Evolutionary conservation across 2,797 vertebrate species (phyloP), one percentile per base, ranked within the genome.

Genomic region (Astyanax mexicanus): DNA sequence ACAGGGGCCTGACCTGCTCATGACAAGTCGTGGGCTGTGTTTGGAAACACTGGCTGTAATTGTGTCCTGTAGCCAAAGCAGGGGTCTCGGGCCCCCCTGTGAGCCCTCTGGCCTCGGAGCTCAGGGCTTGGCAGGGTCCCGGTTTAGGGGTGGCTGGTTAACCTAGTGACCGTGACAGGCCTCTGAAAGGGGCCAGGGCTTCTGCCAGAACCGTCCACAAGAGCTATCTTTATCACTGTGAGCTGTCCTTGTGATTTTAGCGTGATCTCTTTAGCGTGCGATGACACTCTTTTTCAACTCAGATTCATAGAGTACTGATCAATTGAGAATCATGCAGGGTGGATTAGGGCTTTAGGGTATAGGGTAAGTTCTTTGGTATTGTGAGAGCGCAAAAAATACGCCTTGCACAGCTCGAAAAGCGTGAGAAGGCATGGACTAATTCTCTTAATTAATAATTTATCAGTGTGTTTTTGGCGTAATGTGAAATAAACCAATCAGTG

Each of bases 31-130:
- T 72, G 89, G 80, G 88, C 86, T 81, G 45, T 93, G 91, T 94
- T 94, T 93, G 91, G 85, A 91, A 93, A 93, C 92, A 92, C 81
- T 85, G 88, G 76, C 84, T 55, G 81, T 75, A 90, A 88, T 90
- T 92, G 92, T 92, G 92, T 92, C 87, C 87, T 62, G 40, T 1
- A 47, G 76, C 84, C 89, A 89, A 85, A 85, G 89, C 75, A 38
- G 89, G 89, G 85, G 80, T 84, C 82, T 86, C 78, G 60, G 62
- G 42, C 62, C 32, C 8, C 32, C 8, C 57, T 29, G 44, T 32
- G 5, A 40, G 62, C 61, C 69, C 51, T 62, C 21, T 45, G 70
- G 55, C 57, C 77, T 61, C 52, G 54, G 25, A 58, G 67, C 13
- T 57, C 52, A 42, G 10, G 61, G 38, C 19, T 52, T 32, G 42